These are phyloP conservation scores for Etheostoma cragini DNA, from an alignment of 2,113 vertebrate genomes.

Conservation along the genomic window DNA sequence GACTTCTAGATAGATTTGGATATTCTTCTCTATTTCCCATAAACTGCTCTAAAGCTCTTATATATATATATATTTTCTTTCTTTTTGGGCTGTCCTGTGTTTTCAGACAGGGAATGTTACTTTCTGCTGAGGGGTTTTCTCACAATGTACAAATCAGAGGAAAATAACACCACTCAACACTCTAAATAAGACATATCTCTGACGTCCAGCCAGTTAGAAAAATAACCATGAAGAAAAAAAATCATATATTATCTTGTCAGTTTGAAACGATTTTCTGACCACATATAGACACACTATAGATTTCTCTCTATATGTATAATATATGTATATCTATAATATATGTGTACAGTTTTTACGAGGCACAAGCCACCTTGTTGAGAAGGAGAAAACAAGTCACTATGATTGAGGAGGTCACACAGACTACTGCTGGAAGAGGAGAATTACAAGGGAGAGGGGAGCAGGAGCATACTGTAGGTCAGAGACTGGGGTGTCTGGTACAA, in stretches of 20 bases:
- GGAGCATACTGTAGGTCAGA: conserved; percentile 49
- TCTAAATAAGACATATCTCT: conserved; percentile 62
- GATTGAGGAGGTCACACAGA: conserved; percentile 68
- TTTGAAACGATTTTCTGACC: conserved; percentile 79
- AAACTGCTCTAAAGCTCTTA: conserved; percentile 54
- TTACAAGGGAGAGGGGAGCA: conserved; percentile 29
- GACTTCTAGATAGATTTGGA: conserved; percentile 62
- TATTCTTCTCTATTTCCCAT: conserved; percentile 46
- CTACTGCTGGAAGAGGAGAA: conserved; percentile 59
- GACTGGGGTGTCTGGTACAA: conserved; percentile 49
- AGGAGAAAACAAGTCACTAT: conserved; percentile 77
- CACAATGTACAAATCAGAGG: conserved; percentile 63
- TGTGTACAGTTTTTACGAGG: conserved; percentile 80
- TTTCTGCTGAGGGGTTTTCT: conserved; percentile 67
- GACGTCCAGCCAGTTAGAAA: conserved; percentile 74
- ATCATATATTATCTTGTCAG: conserved; percentile 66
- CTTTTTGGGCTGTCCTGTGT: conserved; percentile 65
- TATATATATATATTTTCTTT: conserved; percentile 18
- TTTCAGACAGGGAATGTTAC: conserved; percentile 78
- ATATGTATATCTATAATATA: conserved; percentile 82
- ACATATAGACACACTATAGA: conserved; percentile 82
- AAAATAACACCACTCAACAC: conserved; percentile 56
- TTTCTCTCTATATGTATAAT: conserved; percentile 82
- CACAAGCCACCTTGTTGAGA: conserved; percentile 80
- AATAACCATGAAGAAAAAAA: conserved; percentile 72